Evolutionary conservation across 30 jellyfish, hydroid and myxozoan species (phyloP), one percentile per base, ranked within the genome.

Genomic region (Aurelia sp.): DNA sequence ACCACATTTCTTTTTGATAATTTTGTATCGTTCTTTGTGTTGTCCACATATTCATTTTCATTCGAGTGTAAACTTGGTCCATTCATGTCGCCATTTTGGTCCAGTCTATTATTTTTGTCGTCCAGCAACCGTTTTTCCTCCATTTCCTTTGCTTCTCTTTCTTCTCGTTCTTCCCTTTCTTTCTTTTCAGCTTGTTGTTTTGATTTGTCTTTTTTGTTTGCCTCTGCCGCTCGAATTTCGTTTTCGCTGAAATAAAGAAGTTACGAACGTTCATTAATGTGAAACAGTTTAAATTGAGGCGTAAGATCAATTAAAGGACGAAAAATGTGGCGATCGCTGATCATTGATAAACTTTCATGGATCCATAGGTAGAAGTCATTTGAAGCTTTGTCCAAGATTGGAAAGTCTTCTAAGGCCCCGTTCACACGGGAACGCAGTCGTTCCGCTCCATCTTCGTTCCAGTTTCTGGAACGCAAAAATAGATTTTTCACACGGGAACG

Each of bases 171-270:
- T 65, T 84, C 96, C 20, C 86, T 60, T 40, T 74, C 95, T 80
- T 78, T 81, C 72, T 92, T 79, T 22, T 92, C 98, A 10, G 94
- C 97, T 63, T 86, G 97, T 84, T 86, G 92, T 50, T 86, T 92
- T 47, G 92, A 70, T 64, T 92, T 92, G 81, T 92, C 98, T 67
- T 92, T 92, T 69, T 87, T 86, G 76, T 74, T 86, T 40, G 98
- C 98, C 52, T 92, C 98, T 10, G 98, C 98, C 4, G 98, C 98
- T 24, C 98, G 91, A 41, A 92, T 92, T 76, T 92, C 98, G 63
- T 92, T 92, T 66, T 92, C 98, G 22, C 98, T 92, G 44, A 15
- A 63, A 74, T 27, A 27, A 27, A 27, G 33, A 27, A 27, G 1
- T 27, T 27, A 2, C 33, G 33, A 27, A 27, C 33, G 33, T 27